Percentiles rank a stretch among this genome's conserved stretches.
phyloP scores from a whole-genome alignment of 2,113 vertebrate species.

The Meriones unguiculatus region DNA sequence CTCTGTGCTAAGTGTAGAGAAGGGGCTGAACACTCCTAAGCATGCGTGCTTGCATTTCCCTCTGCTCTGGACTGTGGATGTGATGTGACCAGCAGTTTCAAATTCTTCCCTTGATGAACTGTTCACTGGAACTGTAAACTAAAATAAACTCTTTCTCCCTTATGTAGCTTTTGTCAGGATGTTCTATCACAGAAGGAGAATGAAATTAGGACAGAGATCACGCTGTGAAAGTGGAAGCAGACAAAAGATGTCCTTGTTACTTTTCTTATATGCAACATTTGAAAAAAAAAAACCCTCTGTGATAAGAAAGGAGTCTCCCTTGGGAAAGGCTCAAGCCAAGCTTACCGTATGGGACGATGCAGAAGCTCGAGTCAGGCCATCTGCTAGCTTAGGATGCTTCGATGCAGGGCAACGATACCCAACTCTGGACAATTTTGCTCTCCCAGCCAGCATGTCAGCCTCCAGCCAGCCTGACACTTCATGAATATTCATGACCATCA shows the following conservation, averaged over 20 bases:
- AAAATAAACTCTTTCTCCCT: not conserved
- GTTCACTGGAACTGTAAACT: not conserved
- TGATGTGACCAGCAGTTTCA: not conserved
- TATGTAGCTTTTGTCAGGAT: not conserved
- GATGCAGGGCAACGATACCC: not conserved
- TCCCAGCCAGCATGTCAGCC: not conserved
- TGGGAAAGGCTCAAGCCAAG: not conserved
- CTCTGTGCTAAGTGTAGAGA: not conserved
- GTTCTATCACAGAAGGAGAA: not conserved
- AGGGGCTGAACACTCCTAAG: not conserved
- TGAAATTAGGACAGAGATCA: not conserved
- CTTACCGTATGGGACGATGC: rapidly evolving
- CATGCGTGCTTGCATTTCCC: not conserved
- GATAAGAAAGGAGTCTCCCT: not conserved
- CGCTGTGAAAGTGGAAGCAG: not conserved
- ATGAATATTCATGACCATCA: conserved; percentile 29
- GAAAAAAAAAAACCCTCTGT: not conserved
- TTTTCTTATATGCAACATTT: not conserved
- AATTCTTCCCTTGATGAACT: not conserved
- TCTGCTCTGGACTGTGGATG: not conserved
- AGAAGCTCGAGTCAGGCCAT: not conserved
- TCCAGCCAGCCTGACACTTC: not conserved
- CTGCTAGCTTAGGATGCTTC: not conserved
- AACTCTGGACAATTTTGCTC: rapidly evolving
- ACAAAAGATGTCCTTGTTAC: not conserved